Evolutionary conservation across 1,140 invertebrate genomes (phyloP), one percentile per base, ranked within the genome.

Genomic region (Plectrocnemia conspersa): DNA sequence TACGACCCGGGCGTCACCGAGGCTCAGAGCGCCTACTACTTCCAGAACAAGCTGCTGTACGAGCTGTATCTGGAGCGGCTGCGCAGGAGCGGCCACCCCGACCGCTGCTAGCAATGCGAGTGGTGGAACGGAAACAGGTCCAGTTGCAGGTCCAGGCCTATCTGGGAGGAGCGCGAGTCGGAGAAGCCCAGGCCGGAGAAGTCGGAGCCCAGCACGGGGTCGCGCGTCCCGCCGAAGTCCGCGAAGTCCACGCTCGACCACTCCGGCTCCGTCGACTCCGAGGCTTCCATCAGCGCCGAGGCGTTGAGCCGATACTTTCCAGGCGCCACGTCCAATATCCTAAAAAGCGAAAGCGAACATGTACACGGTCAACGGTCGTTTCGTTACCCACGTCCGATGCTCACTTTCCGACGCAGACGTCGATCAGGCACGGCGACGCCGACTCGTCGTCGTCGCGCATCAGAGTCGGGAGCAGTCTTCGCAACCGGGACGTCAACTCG

Each of bases 11-110:
- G 72, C 54, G 63, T 75, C 16, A 70, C 32, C 57, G 71, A 72
- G 23, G 64, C 66, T 24, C 67, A 76, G 47, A 76, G 71, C 60
- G 69, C 52, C 57, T 76, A 76, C 58, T 75, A 71, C 56, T 73
- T 66, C 64, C 68, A 76, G 44, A 76, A 76, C 63, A 76, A 76
- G 64, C 56, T 76, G 48, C 65, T 76, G 52, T 76, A 73, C 58
- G 72, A 76, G 66, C 64, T 76, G 54, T 73, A 76, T 67, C 68
- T 76, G 66, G 74, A 75, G 61, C 68, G 74, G 65, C 67, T 74
- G 64, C 71, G 73, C 65, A 68, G 74, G 68, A 68, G 66, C 56
- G 74, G 73, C 29, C 73, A 76, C 56, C 71, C n/a, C n/a, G n/a
- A n/a, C n/a, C n/a, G n/a, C n/a, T n/a, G n/a, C n/a, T 38, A 38